Percentiles rank a stretch among this genome's conserved stretches.
phyloP scores from a whole-genome alignment of 2,888 invertebrate genomes.

The Meta bourneti region DNA sequence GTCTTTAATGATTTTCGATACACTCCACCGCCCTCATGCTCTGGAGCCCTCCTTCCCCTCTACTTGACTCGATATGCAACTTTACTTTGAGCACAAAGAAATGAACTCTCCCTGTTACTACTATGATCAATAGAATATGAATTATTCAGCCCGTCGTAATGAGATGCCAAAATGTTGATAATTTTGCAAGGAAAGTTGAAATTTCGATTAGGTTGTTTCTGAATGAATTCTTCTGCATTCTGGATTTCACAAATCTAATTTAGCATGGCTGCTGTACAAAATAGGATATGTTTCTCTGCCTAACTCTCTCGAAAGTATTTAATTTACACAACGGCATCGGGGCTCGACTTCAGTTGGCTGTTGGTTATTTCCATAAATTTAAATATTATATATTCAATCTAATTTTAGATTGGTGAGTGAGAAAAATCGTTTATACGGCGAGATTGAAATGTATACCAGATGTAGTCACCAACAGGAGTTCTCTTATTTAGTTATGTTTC shows the following conservation, averaged over 20 bases:
- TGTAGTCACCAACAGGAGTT: not conserved
- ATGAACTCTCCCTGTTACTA: not conserved
- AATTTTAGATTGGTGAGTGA: not conserved
- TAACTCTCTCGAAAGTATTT: not conserved
- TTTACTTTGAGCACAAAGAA: not conserved
- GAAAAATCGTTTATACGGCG: not conserved
- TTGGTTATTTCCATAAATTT: conserved; percentile 1
- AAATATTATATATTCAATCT: not conserved
- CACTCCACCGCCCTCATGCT: not conserved
- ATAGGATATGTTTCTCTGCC: not conserved
- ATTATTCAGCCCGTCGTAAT: not conserved
- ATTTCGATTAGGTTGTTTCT: not conserved
- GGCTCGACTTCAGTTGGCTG: not conserved
- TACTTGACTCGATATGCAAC: not conserved
- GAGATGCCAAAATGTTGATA: conserved; percentile 1
- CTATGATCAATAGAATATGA: not conserved
- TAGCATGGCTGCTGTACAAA: not conserved
- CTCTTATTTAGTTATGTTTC: not conserved
- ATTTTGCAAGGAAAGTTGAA: not conserved
- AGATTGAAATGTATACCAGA: conserved; percentile 1
- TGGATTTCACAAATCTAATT: conserved; percentile 1
- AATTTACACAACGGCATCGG: not conserved
- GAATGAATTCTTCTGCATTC: not conserved
- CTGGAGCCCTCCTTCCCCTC: not conserved
- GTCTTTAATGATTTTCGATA: not conserved